phyloP scores from a whole-genome alignment of 2,888 invertebrate species.

The Cosmia trapezina region DNA sequence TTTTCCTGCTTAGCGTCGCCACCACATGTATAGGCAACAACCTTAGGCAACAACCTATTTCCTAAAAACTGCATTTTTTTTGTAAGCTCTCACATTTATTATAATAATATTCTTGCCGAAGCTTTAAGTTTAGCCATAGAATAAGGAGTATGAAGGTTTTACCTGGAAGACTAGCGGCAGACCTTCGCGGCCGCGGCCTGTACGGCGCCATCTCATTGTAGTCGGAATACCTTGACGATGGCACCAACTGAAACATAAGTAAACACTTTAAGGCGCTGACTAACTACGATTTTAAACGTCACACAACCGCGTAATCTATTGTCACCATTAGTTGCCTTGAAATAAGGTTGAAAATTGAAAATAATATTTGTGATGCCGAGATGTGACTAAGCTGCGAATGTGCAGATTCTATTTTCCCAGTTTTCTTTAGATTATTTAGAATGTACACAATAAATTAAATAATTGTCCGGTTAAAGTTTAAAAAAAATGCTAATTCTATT shows the following conservation, averaged over 20 bases:
- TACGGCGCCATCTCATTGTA: slow-evolving; percentile 89
- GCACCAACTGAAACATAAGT: slow-evolving; percentile 74
- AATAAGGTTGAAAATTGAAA: too few species aligned
- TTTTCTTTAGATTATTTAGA: too few species aligned
- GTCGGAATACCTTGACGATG: slow-evolving; percentile 87
- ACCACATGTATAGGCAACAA: neutral
- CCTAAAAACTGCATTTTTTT: neutral
- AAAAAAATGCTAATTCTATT: too few species aligned
- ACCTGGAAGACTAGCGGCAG: slow-evolving; percentile 89
- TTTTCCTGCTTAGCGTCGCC: neutral
- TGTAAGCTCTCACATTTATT: neutral
- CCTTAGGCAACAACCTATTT: neutral
- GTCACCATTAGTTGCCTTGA: too few species aligned
- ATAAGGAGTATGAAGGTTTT: neutral
- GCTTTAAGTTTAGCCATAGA: neutral
- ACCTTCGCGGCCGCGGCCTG: slow-evolving; percentile 85
- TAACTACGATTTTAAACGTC: too few species aligned
- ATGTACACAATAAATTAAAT: too few species aligned
- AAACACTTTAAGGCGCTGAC: too few species aligned
- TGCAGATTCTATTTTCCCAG: too few species aligned
- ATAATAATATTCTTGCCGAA: slow-evolving; percentile 4
- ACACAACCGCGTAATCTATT: too few species aligned
- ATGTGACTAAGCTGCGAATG: too few species aligned
- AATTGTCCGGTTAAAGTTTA: too few species aligned
- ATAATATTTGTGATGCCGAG: too few species aligned